Percentiles rank a stretch among this genome's conserved stretches.
phyloP scores from a whole-genome alignment of 2,113 vertebrate species.

The Cinclus cinclus region DNA sequence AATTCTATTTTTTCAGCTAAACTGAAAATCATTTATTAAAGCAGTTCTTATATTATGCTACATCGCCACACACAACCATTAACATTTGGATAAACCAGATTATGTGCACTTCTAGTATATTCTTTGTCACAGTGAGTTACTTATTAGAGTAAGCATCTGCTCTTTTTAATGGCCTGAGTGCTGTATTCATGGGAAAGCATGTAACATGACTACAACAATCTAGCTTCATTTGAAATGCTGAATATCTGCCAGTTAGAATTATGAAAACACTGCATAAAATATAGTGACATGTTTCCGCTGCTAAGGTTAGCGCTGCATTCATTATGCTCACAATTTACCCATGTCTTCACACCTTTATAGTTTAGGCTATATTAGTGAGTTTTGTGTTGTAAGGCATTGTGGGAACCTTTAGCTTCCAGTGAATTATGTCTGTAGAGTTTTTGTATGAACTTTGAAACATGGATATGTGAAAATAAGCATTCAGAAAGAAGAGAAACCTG shows the following conservation, averaged over 20 bases:
- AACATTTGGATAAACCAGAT: constrained; percentile 21
- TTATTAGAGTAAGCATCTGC: constrained; percentile 3
- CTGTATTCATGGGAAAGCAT: constrained; percentile 3
- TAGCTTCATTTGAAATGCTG: constrained; percentile 41
- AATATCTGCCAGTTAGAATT: constrained; percentile 34
- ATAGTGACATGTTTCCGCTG: background rate
- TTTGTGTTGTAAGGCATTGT: background rate
- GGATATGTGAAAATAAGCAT: background rate
- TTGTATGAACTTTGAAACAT: background rate
- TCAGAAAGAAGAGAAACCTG: background rate
- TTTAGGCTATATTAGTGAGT: background rate
- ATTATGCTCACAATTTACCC: background rate
- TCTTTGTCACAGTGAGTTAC: constrained; percentile 22
- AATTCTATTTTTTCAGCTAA: constrained; percentile 32
- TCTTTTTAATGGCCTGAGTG: background rate
- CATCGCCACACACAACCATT: background rate
- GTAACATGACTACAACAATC: constrained; percentile 17
- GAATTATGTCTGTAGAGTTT: background rate
- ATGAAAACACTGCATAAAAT: constrained; percentile 23
- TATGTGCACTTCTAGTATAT: constrained; percentile 3
- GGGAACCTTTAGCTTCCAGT: background rate
- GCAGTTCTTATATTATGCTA: background rate
- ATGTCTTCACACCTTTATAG: background rate
- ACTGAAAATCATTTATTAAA: constrained; percentile 30
- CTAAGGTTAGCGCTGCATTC: background rate